A percentile compares a stretch with the other conserved stretches of the same genome.
These are phyloP conservation scores for Zoanthus gigantus DNA, from an alignment of 92 coral and sea anemone species.

Conservation along the genomic window DNA sequence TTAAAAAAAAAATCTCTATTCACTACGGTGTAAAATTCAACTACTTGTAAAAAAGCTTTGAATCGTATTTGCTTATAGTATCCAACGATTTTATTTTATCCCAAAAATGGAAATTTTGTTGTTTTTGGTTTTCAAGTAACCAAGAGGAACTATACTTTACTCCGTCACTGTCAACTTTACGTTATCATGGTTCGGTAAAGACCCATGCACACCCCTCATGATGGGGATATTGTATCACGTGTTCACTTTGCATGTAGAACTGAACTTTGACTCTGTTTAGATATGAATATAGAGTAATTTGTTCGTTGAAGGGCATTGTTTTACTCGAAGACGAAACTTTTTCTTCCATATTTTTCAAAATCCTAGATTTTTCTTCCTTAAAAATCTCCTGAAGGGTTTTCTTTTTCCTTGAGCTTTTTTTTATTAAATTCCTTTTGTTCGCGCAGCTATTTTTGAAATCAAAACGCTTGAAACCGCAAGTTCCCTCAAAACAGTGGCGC, in stretches of 20 bases:
- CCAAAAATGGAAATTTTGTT: neutral
- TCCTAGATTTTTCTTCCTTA: neutral
- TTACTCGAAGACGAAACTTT: neutral
- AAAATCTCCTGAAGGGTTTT: neutral
- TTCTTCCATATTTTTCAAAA: no score
- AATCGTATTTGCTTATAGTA: neutral
- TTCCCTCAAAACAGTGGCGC: neutral
- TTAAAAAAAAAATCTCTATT: no score
- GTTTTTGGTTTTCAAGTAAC: neutral
- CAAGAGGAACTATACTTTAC: neutral
- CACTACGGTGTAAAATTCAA: no score
- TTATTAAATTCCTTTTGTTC: neutral
- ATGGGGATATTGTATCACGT: slow-evolving; percentile 21
- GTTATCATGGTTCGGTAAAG: slow-evolving; percentile 31
- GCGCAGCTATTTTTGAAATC: neutral
- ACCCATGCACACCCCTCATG: slow-evolving; percentile 21
- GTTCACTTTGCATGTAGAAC: slow-evolving; percentile 12
- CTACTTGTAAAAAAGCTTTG: no score
- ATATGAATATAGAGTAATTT: neutral
- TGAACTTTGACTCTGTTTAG: slow-evolving; percentile 45
- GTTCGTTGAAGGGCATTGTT: neutral
- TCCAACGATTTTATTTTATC: neutral
- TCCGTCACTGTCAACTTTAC: slow-evolving; percentile 11
- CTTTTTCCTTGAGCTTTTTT: no score
- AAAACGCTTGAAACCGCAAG: neutral